These are phyloP conservation scores for Lutjanus campechanus DNA, from an alignment of 2,797 vertebrate genomes.

Conservation along the genomic window DNA sequence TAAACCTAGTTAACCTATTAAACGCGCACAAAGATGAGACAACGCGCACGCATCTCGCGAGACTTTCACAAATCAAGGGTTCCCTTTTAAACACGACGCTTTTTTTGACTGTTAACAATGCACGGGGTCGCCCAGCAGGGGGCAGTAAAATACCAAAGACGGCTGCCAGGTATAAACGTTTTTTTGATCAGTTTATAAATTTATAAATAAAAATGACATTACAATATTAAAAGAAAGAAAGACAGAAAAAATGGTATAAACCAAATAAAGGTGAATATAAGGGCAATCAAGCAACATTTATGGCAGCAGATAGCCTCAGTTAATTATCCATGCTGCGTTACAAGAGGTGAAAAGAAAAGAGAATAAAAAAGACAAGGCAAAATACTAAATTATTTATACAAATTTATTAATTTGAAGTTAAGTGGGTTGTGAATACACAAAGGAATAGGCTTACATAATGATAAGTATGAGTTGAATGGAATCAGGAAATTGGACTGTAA, in stretches of 20 bases:
- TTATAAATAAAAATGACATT: background rate
- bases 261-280: background rate
- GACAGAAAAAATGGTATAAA: background rate
- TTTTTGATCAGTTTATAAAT: too few species aligned
- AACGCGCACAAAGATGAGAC: too few species aligned
- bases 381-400: background rate
- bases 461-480: background rate
- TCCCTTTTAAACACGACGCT: too few species aligned
- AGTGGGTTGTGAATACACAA: background rate
- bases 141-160: slow-evolving; percentile 20
- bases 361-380: background rate
- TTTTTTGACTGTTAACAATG: too few species aligned
- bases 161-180: fast-evolving
- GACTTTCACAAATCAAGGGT: too few species aligned
- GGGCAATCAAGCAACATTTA: background rate
- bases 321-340: background rate
- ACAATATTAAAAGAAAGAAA: background rate
- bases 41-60: too few species aligned
- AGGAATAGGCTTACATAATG: background rate
- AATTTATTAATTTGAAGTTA: background rate
- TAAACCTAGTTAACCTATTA: too few species aligned
- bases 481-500: background rate
- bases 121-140: slow-evolving; percentile 43
- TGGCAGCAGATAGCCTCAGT: background rate
- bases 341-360: background rate